Evolutionary conservation across 2,888 invertebrate species (phyloP).

Genomic region (Ferdinandea cuprea): DNA sequence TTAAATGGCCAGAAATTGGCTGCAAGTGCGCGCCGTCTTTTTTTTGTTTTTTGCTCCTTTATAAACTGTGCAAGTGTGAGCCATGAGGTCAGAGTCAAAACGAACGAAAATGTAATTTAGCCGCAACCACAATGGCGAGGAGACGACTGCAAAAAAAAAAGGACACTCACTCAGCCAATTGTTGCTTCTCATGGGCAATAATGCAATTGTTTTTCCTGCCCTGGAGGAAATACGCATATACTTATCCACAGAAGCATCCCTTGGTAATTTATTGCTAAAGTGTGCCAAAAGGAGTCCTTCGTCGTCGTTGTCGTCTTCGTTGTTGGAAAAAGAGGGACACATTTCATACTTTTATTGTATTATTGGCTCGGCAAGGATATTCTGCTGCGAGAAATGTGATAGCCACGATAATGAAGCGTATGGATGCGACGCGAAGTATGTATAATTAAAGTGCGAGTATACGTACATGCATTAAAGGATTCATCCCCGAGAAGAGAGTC

Average conservation of each 20-base stretch:
- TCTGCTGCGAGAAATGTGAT: slow-evolving; percentile 36
- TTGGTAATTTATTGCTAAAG: slow-evolving; percentile 68
- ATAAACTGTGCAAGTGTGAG: not conserved
- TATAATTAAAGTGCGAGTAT: slow-evolving; percentile 30
- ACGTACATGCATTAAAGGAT: slow-evolving; percentile 25
- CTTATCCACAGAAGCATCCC: slow-evolving; percentile 6
- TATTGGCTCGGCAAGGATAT: slow-evolving; percentile 41
- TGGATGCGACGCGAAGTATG: slow-evolving; percentile 36
- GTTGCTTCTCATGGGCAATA: slow-evolving; percentile 54
- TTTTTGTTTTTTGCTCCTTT: slow-evolving; percentile 11
- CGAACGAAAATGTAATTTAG: slow-evolving; percentile 51
- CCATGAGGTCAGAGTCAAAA: slow-evolving; percentile 25
- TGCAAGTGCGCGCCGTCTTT: too few relatives aligned
- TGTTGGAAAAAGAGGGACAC: not conserved
- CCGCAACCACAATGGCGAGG: slow-evolving; percentile 41
- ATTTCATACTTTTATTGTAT: too few relatives aligned
- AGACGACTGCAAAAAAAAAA: slow-evolving; percentile 9
- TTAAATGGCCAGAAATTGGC: slow-evolving; percentile 71
- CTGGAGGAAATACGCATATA: slow-evolving; percentile 1
- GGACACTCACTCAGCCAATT: slow-evolving; percentile 58
- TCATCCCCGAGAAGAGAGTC: slow-evolving; percentile 29
- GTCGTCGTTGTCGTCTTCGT: too few relatives aligned
- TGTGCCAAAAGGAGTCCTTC: slow-evolving; percentile 48
- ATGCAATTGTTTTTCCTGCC: slow-evolving; percentile 59
- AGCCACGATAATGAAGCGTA: slow-evolving; percentile 52